These are phyloP conservation scores for Hycleus phaleratus DNA, from an alignment of 1,140 invertebrate species.

Conservation along the genomic window DNA sequence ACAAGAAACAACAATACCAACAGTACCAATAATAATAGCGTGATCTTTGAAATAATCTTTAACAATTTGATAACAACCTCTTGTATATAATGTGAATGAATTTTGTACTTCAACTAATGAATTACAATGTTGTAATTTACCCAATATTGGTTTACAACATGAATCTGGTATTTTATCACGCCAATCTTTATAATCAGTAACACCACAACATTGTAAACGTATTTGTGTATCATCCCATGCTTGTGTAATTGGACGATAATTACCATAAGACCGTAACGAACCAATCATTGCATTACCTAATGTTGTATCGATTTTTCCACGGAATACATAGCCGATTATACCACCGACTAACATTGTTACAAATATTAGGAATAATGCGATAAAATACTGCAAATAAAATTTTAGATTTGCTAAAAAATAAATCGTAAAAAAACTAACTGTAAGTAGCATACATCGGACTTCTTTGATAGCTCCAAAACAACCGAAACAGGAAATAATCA, in stretches of 20 bases:
- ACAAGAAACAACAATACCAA: conserved; percentile 71
- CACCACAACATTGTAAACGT: conserved; percentile 76
- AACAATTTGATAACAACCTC: conserved; percentile 65
- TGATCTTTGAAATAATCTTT: conserved; percentile 65
- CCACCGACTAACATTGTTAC: conserved; percentile 82
- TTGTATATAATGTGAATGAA: conserved; percentile 56
- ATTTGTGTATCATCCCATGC: conserved; percentile 80
- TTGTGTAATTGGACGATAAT: conserved; percentile 55
- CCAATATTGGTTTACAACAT: conserved; percentile 64
- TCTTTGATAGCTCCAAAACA: conserved; percentile 80
- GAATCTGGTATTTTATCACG: conserved; percentile 64
- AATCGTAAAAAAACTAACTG: conserved; percentile 48
- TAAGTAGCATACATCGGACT: conserved; percentile 81
- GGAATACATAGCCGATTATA: conserved; percentile 81
- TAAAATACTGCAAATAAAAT: conserved; percentile 67
- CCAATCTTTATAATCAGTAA: conserved; percentile 68
- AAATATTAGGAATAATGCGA: conserved; percentile 76
- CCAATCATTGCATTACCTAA: conserved; percentile 71
- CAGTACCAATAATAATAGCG: conserved; percentile 68
- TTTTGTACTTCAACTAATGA: conserved; percentile 45
- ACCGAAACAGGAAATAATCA: conserved; percentile 74
- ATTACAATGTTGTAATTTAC: conserved; percentile 57
- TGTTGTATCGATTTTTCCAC: conserved; percentile 63
- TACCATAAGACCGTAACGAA: conserved; percentile 63
- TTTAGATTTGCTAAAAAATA: not conserved